phyloP scores from a whole-genome alignment of 2,797 vertebrate species.

The Neosilurus hyrtlii region DNA sequence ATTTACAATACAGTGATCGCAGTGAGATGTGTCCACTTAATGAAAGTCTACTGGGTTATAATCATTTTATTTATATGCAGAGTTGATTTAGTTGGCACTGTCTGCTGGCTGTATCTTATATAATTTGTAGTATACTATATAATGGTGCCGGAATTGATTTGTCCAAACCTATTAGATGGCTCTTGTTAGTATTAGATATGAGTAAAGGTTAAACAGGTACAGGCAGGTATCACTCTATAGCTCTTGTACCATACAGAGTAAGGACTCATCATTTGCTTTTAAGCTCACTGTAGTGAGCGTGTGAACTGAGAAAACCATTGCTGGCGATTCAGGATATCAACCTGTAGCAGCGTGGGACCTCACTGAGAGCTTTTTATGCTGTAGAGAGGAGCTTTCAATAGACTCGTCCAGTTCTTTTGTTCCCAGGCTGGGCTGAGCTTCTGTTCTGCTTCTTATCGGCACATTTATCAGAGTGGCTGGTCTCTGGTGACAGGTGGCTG shows the following conservation, averaged over 20 bases:
- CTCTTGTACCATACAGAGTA: background rate
- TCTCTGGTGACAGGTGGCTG: constrained; percentile 53
- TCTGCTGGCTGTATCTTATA: background rate
- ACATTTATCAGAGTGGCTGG: constrained; percentile 49
- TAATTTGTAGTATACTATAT: background rate
- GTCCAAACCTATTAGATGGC: background rate
- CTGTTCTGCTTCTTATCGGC: constrained; percentile 47
- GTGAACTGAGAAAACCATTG: constrained; percentile 17
- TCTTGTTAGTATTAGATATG: background rate
- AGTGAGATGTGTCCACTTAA: constrained; percentile 1
- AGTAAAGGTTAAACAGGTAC: background rate
- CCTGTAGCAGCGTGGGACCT: constrained; percentile 34
- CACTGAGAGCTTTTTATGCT: constrained; percentile 19
- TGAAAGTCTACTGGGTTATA: background rate
- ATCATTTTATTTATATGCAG: background rate
- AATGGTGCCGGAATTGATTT: background rate
- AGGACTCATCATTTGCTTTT: background rate
- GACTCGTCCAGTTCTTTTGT: constrained; percentile 45
- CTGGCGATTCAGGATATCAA: constrained; percentile 14
- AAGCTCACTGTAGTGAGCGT: constrained; percentile 2
- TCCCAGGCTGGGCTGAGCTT: constrained; percentile 27
- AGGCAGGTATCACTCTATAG: background rate
- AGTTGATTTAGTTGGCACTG: background rate
- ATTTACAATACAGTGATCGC: constrained; percentile 33
- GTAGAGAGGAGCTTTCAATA: constrained; percentile 35